Conservation (phyloP, 2,113 vertebrate species). For the Aplodontia rufa region DNA sequence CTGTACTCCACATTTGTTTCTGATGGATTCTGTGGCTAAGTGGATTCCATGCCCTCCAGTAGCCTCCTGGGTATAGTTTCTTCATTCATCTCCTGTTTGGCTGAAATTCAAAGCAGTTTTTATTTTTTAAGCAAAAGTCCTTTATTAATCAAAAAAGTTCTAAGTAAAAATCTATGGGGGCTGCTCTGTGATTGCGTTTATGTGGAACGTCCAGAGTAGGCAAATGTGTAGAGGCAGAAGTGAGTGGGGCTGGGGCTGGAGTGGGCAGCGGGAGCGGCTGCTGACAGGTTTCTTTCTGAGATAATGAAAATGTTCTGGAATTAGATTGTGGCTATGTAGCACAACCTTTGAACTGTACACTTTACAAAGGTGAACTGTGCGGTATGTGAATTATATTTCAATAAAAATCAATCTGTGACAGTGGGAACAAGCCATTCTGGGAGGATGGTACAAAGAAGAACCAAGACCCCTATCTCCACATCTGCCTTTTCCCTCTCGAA, state of each 20-base stretch:
- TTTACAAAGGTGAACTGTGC: background rate
- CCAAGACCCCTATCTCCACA: background rate
- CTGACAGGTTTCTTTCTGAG: background rate
- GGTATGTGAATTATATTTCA: background rate
- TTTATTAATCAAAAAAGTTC: background rate
- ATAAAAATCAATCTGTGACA: background rate
- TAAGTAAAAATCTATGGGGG: background rate
- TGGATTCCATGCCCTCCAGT: background rate
- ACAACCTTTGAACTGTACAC: background rate
- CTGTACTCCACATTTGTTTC: background rate
- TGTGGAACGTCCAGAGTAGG: background rate
- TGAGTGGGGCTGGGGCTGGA: too few relatives aligned
- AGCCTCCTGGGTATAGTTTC: background rate
- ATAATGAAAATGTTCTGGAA: background rate
- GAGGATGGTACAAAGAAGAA: background rate
- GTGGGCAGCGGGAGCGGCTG: background rate
- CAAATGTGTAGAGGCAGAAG: background rate
- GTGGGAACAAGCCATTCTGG: background rate
- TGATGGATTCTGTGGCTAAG: background rate
- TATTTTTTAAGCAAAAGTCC: conserved; percentile 1
- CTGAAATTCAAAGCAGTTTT: background rate
- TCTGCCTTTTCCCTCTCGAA: background rate
- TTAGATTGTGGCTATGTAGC: background rate
- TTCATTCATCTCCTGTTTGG: background rate
- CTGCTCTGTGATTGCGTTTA: background rate